These are phyloP conservation scores for Numenius arquata DNA, from an alignment of 2,113 vertebrate genomes.

Conservation along the genomic window DNA sequence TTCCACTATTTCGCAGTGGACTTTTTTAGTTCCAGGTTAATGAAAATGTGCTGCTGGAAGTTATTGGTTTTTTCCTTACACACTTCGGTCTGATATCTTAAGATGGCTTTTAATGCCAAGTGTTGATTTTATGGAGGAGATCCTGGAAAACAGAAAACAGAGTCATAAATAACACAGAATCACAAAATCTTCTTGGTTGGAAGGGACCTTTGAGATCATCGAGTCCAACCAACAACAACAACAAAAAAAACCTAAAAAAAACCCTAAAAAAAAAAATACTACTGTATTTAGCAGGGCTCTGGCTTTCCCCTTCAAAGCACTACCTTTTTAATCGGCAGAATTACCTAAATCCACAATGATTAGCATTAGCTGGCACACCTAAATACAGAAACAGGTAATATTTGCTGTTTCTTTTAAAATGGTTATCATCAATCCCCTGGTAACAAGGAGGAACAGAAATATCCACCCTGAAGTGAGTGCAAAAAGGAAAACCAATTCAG, in stretches of 20 bases:
- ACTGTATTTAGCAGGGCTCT: not conserved
- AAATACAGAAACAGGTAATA: not conserved
- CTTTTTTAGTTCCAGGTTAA: constrained; percentile 18
- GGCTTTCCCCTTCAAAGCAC: not conserved
- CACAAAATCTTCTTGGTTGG: too few species aligned
- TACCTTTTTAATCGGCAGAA: not conserved
- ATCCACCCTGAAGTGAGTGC: not conserved
- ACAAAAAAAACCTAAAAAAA: too few species aligned
- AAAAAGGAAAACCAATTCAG: not conserved
- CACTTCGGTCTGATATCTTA: not conserved
- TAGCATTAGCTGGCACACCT: not conserved
- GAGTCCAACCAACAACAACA: too few species aligned
- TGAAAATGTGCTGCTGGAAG: constrained; percentile 6
- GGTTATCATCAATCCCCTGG: not conserved
- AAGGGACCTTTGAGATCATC: too few species aligned
- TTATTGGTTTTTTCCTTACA: not conserved
- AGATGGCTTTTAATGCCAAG: constrained; percentile 16
- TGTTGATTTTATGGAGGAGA: not conserved
- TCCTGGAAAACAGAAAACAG: constrained; percentile 10
- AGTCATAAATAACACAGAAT: constrained; percentile 31
- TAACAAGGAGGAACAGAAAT: not conserved
- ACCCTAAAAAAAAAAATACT: too few species aligned
- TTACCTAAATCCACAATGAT: not conserved
- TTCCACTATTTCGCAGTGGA: not conserved
- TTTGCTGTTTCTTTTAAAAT: not conserved